Base-by-base conservation (phyloP, 2,113 vertebrate species). In the Anguilla japonica region DNA sequence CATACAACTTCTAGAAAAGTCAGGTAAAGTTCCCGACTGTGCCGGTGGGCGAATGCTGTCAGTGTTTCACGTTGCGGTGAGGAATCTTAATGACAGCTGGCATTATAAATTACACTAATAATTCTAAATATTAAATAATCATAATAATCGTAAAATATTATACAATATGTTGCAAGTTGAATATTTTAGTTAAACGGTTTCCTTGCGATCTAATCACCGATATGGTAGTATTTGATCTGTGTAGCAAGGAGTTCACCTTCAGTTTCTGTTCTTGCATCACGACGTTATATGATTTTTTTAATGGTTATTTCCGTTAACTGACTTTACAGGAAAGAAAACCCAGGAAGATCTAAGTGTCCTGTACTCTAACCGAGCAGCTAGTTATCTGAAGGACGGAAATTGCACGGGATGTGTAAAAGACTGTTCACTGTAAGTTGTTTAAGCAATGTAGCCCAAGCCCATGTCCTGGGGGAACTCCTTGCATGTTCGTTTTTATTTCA, bases 301-400 rank as follows among this genome's bases (percentile, higher is more conserved):
- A 53, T 81, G n/a, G 34, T 85, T 56, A 11, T 79, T 75, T 39
- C 67, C 50, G 5, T 85, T 53, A 41, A 85, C 89, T 53, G 79
- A 26, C 43, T 89, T 26, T 41, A 1, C 46, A 97, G 96, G 91
- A 87, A 92, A 94, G 84, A 94, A 93, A 50, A 94, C 92, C 85
- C 93, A 95, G 0, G 96, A 96, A 85, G 96, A 97, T 91, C 94
- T 97, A 79, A 95, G 94, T 86, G 94, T 97, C 89, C 94, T 99
- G 89, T 96, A 97, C 87, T 97, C 97, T 5, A 98, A 99, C 92
- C 96, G 97, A 26, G 97, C 98, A 22, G 97, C 97, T 0, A 96
- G 96, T 91, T 92, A 96, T 90, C 90, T 99, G 87, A 98, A 98
- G 92, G 95, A 97, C 3, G 98, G 97, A 1, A 97, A 97, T 90